Evolutionary conservation across 2,797 vertebrate species (phyloP).

Genomic region (Danio kyathit): DNA sequence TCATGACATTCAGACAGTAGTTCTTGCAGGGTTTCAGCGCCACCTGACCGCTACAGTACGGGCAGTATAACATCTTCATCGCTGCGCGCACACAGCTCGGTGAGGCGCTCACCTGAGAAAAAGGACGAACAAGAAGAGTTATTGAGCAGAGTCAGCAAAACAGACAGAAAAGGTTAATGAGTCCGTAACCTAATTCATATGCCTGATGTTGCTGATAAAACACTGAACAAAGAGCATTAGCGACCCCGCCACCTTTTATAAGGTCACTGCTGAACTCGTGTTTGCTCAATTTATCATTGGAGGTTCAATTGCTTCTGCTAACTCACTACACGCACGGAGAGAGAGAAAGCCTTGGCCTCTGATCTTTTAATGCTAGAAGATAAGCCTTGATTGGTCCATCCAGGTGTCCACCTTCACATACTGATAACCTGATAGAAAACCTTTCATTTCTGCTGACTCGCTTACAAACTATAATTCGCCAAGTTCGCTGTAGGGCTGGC

Average conservation of each 20-base stretch:
- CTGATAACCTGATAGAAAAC: conserved; percentile 47
- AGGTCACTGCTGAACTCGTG: conserved; percentile 26
- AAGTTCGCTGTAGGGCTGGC: background rate
- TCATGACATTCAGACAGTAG: conserved; percentile 97
- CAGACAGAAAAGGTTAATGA: conserved; percentile 41
- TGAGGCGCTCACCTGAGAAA: conserved; percentile 88
- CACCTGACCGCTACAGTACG: conserved; percentile 90
- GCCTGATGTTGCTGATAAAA: conserved; percentile 32
- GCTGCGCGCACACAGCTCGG: conserved; percentile 87
- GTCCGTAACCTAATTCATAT: conserved; percentile 33
- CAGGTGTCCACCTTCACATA: conserved; percentile 42
- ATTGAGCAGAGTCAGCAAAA: conserved; percentile 55
- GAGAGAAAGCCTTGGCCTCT: conserved; percentile 37
- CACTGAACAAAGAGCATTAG: conserved; percentile 26
- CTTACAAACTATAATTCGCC: background rate
- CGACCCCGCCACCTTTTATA: conserved; percentile 12
- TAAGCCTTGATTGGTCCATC: background rate
- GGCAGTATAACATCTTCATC: conserved; percentile 98
- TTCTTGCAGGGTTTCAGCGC: conserved; percentile 94
- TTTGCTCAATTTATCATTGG: conserved; percentile 35
- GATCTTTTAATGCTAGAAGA: conserved; percentile 40
- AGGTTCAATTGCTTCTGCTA: conserved; percentile 21
- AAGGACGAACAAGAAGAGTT: background rate
- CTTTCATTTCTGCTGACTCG: background rate
- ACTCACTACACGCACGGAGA: conserved; percentile 5